phyloP scores from a whole-genome alignment of 2,113 vertebrate species.

The Electrona antarctica region DNA sequence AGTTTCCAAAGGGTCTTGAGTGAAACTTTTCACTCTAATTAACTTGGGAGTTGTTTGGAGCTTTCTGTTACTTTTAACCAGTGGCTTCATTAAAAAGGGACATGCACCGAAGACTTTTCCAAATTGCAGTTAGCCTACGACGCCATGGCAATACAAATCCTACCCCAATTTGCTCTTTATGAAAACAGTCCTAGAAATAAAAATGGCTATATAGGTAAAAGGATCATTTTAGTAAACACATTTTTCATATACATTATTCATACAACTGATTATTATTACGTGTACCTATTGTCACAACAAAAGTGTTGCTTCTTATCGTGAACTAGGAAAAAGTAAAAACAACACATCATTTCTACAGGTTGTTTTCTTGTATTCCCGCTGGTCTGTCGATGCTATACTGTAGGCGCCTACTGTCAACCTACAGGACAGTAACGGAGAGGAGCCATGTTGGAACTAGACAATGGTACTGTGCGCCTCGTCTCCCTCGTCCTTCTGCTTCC shows the following conservation, averaged over 20 bases:
- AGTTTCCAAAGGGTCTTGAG: slow-evolving; percentile 21
- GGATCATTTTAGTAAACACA: slow-evolving; percentile 49
- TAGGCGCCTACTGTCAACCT: slow-evolving; percentile 54
- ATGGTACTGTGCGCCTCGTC: slow-evolving; percentile 8
- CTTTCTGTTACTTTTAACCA: slow-evolving; percentile 36
- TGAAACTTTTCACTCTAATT: slow-evolving; percentile 27
- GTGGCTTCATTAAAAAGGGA: slow-evolving; percentile 49
- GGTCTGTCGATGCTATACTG: slow-evolving; percentile 53
- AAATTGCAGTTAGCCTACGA: slow-evolving; percentile 47
- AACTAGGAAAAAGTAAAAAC: slow-evolving; percentile 53
- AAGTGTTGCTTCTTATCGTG: slow-evolving; percentile 46
- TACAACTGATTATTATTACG: slow-evolving; percentile 49
- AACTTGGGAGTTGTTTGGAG: slow-evolving; percentile 29
- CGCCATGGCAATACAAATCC: slow-evolving; percentile 44
- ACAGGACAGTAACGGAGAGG: slow-evolving; percentile 61
- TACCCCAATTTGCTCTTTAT: slow-evolving; percentile 42
- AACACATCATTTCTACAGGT: slow-evolving; percentile 52
- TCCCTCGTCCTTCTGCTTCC: slow-evolving; percentile 31
- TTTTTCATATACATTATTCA: slow-evolving; percentile 41
- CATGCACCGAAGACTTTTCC: slow-evolving; percentile 34
- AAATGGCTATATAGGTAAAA: slow-evolving; percentile 18
- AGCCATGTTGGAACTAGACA: slow-evolving; percentile 37
- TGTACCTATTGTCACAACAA: slow-evolving; percentile 46
- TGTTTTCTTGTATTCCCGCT: slow-evolving; percentile 44
- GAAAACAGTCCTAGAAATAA: slow-evolving; percentile 55